Percentiles rank a stretch among this genome's conserved stretches.
Conservation (phyloP, 2,888 invertebrate genomes). For the Dermolepida albohirtum region DNA sequence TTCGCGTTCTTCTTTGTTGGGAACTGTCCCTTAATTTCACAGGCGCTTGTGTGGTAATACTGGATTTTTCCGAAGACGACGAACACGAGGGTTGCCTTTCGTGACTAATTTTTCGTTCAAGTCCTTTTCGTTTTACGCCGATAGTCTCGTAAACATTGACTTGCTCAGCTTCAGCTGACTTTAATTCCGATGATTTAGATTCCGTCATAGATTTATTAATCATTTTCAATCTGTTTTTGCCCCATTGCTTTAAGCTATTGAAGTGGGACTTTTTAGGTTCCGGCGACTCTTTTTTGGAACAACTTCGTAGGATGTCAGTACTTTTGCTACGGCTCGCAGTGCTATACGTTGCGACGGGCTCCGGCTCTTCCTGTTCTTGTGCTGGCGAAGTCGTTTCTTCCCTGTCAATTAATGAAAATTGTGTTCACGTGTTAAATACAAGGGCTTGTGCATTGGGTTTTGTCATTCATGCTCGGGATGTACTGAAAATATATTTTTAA, state of each 20-base stretch:
- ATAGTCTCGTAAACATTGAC: slow-evolving; percentile 76
- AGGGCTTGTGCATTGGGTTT: slow-evolving; percentile 12
- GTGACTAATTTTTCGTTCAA: slow-evolving; percentile 75
- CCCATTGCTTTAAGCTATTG: slow-evolving; percentile 87
- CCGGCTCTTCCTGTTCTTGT: slow-evolving; percentile 17
- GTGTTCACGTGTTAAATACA: slow-evolving; percentile 20
- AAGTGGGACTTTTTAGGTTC: slow-evolving; percentile 78
- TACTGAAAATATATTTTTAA: neutral
- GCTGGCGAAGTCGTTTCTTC: slow-evolving; percentile 36
- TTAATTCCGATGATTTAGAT: slow-evolving; percentile 66
- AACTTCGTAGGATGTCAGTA: slow-evolving; percentile 76
- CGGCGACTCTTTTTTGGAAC: slow-evolving; percentile 72
- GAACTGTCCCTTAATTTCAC: slow-evolving; percentile 85
- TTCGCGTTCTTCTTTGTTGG: slow-evolving; percentile 76
- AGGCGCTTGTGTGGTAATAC: slow-evolving; percentile 71
- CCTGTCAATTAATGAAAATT: slow-evolving; percentile 39
- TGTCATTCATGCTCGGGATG: slow-evolving; percentile 1
- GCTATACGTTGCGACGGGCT: slow-evolving; percentile 51
- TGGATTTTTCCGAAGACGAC: slow-evolving; percentile 79
- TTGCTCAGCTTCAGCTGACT: slow-evolving; percentile 73
- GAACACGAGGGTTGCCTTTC: slow-evolving; percentile 77
- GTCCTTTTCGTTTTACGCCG: slow-evolving; percentile 70
- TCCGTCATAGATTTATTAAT: slow-evolving; percentile 74
- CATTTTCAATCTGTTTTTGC: slow-evolving; percentile 80
- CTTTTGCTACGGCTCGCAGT: slow-evolving; percentile 73